Evolutionary conservation across 2,113 vertebrate species (phyloP).

Genomic region (Apteryx owenii): DNA sequence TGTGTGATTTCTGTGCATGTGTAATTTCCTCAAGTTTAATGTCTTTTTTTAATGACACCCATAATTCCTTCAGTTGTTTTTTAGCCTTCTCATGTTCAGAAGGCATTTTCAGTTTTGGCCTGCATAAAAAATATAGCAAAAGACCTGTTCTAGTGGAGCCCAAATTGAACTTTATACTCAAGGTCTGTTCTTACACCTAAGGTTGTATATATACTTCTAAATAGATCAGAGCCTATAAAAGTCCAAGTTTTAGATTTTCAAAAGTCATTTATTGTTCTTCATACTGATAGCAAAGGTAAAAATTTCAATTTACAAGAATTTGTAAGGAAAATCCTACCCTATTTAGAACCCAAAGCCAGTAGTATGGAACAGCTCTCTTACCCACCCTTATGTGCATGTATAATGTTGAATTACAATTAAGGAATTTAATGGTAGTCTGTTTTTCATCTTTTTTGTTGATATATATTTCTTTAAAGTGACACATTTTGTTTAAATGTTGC

Average conservation of each 20-base stretch:
- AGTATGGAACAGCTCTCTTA: not conserved
- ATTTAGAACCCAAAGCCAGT: not conserved
- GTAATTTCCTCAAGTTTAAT: slow-evolving; percentile 33
- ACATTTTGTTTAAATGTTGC: not conserved
- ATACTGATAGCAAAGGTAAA: not conserved
- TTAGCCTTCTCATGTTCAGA: not conserved
- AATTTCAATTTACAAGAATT: not conserved
- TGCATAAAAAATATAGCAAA: not conserved
- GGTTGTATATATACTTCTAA: not conserved
- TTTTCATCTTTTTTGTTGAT: not conserved
- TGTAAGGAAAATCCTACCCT: not conserved
- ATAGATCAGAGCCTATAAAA: not conserved
- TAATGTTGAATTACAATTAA: not conserved
- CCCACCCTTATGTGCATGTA: not conserved
- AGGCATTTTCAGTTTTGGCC: not conserved
- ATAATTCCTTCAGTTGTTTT: not conserved
- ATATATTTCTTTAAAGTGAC: not conserved
- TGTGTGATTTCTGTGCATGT: slow-evolving; percentile 3
- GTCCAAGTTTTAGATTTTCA: not conserved
- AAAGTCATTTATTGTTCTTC: not conserved
- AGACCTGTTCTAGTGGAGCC: not conserved
- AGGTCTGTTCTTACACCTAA: not conserved
- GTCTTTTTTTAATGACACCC: not conserved
- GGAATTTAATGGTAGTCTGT: not conserved
- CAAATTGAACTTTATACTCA: not conserved